Base-by-base conservation (phyloP, 2,113 vertebrate genomes). In the Prochilodus magdalenae region DNA sequence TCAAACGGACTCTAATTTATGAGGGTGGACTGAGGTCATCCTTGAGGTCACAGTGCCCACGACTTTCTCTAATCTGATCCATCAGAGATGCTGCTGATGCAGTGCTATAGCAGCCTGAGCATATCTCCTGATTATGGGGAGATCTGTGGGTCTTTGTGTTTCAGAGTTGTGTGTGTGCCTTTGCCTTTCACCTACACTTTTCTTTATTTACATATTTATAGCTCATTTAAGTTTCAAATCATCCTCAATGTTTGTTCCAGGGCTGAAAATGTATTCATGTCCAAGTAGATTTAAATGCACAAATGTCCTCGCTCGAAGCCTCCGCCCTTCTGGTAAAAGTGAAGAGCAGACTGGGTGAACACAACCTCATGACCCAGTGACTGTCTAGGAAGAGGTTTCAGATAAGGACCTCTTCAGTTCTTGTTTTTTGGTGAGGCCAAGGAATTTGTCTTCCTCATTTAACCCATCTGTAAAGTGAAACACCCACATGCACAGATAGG, bases 1-100 rank as follows among this genome's bases (percentile, higher is more conserved):
- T 22, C 62, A 79, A 29, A 74, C 51, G 29, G 73, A 79, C 71
- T 79, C 49, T 36, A 59, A 26, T 71, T 71, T 27, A 85, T 70
- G 47, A 79, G 16, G 10, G 49, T 57, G 22, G 65, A 36, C 40
- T 69, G 62, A 60, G 33, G 55, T 67, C 29, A 22, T 77, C 44
- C 11, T 73, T 69, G 55, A 66, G 66, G 72, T 44, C 69, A 69
- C 51, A 44, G 30, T 59, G 63, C 63, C 66, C 72, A 81, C 15
- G 33, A 75, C 33, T 57, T 55, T 14, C 40, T 69, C 65, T 82
- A 69, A 76, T 82, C 57, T 33, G 63, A 47, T 76, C 20, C 33
- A 60, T 75, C 36, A 67, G 49, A 55, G 2, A 7, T 12, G 29
- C 10, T 74, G 36, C 60, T 53, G 40, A 47, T 40, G 33, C 44